A percentile compares a stretch with the other conserved stretches of the same genome.
Evolutionary conservation across 2,113 vertebrate genomes (phyloP).

Genomic region (Ancistrus triradiatus): DNA sequence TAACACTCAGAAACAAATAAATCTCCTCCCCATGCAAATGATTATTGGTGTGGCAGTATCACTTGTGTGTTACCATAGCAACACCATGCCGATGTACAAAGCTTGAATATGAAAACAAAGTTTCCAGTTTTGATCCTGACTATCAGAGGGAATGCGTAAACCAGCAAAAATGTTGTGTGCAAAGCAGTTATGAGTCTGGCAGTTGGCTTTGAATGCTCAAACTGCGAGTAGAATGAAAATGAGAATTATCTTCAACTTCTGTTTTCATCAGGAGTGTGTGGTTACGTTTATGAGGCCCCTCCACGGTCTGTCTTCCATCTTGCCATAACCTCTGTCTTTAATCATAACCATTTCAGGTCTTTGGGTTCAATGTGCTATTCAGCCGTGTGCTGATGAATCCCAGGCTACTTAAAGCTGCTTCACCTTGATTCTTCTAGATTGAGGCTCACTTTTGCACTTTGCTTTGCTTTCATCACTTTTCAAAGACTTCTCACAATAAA

Average conservation of each 20-base stretch:
- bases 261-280: neutral
- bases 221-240: neutral
- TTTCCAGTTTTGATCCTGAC: slow-evolving; percentile 64
- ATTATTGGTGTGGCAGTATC: slow-evolving; percentile 44
- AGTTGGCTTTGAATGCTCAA: slow-evolving; percentile 41
- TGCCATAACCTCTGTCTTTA: slow-evolving; percentile 15
- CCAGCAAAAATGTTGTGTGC: slow-evolving; percentile 49
- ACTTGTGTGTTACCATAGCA: slow-evolving; percentile 65
- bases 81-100: slow-evolving; percentile 60
- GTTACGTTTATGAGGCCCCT: slow-evolving; percentile 7
- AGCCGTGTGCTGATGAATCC: neutral
- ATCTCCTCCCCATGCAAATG: slow-evolving; percentile 63
- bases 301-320: slow-evolving; percentile 12
- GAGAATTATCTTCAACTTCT: neutral
- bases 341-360: slow-evolving; percentile 19
- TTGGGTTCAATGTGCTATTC: slow-evolving; percentile 9
- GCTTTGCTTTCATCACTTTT: slow-evolving; percentile 27
- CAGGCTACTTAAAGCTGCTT: slow-evolving; percentile 14
- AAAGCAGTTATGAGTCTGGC: slow-evolving; percentile 46
- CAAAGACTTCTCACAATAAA: slow-evolving; percentile 15
- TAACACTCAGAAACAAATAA: too few relatives aligned
- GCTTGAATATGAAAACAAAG: slow-evolving; percentile 42
- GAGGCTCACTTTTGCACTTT: slow-evolving; percentile 6
- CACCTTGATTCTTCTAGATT: slow-evolving; percentile 20
- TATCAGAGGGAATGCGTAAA: slow-evolving; percentile 66